These are phyloP conservation scores for Pipistrellus nathusii DNA, from an alignment of 2,797 vertebrate species.

Conservation along the genomic window DNA sequence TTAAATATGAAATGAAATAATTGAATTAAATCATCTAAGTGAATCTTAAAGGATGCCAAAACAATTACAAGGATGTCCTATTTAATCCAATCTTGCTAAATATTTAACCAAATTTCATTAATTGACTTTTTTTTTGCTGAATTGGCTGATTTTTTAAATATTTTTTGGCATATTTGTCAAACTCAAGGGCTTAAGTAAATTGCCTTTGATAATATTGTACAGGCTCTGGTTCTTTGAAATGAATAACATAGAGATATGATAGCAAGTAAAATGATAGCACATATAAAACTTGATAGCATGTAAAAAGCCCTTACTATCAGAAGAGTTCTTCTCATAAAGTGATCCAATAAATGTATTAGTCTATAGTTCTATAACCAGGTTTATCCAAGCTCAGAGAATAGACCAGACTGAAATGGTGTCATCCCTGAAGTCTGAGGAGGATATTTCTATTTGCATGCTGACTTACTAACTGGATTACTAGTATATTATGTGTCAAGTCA, in stretches of 20 bases:
- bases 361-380: background rate
- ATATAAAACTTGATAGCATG: background rate
- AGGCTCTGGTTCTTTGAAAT: background rate
- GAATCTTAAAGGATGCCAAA: slow-evolving; percentile 1
- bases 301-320: background rate
- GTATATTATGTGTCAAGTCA: background rate
- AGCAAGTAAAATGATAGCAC: background rate
- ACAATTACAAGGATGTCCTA: slow-evolving; percentile 38
- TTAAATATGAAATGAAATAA: slow-evolving; percentile 18
- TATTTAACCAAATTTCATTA: slow-evolving; percentile 28
- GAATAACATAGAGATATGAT: background rate
- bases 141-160: slow-evolving; percentile 38
- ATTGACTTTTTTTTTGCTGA: background rate
- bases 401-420: background rate
- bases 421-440: background rate
- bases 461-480: background rate
- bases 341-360: background rate
- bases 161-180: background rate
- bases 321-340: background rate
- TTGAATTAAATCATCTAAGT: slow-evolving; percentile 11
- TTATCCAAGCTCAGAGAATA: background rate
- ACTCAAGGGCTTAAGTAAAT: background rate
- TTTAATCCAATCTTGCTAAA: background rate
- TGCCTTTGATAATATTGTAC: background rate
- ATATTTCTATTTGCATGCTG: background rate